Evolutionary conservation across 2,113 vertebrate species (phyloP).

Genomic region (Sus scrofa): DNA sequence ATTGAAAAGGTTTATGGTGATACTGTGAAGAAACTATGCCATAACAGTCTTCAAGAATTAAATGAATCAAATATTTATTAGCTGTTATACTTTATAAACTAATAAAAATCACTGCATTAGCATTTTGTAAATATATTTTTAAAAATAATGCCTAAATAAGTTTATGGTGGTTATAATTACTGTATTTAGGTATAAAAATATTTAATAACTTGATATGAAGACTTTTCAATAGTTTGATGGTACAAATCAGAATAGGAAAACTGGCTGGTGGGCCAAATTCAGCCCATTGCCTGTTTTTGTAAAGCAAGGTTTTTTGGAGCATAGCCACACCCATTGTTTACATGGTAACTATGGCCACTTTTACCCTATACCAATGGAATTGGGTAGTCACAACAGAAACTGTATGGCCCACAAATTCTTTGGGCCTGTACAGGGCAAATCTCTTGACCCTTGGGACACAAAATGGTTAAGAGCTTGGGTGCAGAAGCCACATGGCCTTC

Average conservation of each 20-base stretch:
- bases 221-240: slow-evolving; percentile 37
- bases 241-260: not conserved
- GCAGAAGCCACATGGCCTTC: not conserved
- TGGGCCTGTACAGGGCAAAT: not conserved
- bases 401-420: not conserved
- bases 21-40: not conserved
- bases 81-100: slow-evolving; percentile 31
- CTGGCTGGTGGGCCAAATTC: not conserved
- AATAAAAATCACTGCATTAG: not conserved
- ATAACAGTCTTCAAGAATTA: not conserved
- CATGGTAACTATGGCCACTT: not conserved
- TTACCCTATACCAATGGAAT: not conserved
- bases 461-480: not conserved
- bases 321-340: not conserved
- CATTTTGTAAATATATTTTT: not conserved
- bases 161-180: slow-evolving; percentile 11
- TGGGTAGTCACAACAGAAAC: not conserved
- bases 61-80: not conserved
- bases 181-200: slow-evolving; percentile 20
- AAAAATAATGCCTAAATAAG: not conserved
- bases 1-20: not conserved
- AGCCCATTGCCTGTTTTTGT: not conserved
- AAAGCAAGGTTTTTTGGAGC: slow-evolving; percentile 1
- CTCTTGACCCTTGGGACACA: not conserved
- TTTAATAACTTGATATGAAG: not conserved